Base-by-base conservation (phyloP, 2,888 invertebrate species). In the Meghimatium bilineatum region DNA sequence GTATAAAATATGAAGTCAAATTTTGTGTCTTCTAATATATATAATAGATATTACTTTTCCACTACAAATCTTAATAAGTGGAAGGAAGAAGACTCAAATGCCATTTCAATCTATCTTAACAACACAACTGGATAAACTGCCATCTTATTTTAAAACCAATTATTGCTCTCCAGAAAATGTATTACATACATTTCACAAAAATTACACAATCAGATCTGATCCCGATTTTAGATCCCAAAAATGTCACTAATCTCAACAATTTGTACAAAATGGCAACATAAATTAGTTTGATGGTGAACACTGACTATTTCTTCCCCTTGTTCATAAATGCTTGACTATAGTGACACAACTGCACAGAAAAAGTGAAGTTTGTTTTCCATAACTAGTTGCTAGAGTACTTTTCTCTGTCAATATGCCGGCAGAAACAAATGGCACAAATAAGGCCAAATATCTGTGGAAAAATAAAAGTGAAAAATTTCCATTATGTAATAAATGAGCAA, bases 381-480 rank as follows among this genome's bases (percentile, higher is more conserved):
- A 32, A 69, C 56, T 79, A 82, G 63, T 76, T 78, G 78, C 83
- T 77, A 10, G 29, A 17, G 63, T 83, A 83, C 44, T 83, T 83
- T 23, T 83, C 83, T 32, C 60, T 32, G 66, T 89, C 90, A 36
- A 93, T 90, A 84, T 92, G 91, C 77, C 93, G 91, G 88, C 93
- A 93, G 86, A 93, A 88, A 85, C 92, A 93, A 83, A 93, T 86
- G 69, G 91, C 91, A 82, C 90, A 90, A 29, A 91, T 84, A 72
- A 91, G 86, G 5, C 90, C 91, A 84, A 93, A 87, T 44, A 93
- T 90, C 93, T 94, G 89, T 10, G 89, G 88, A 84, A 85, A 85
- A 32, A 85, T 44, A 44, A 44, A 44, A 44, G 6, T n/a, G n/a
- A 44, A 5, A 44, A 44, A 44, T 44, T 44, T 44, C 5, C 44